A percentile compares a stretch with the other conserved stretches of the same genome.
Conservation (phyloP, 2,113 vertebrate genomes). For the Microcebus tavaratra region DNA sequence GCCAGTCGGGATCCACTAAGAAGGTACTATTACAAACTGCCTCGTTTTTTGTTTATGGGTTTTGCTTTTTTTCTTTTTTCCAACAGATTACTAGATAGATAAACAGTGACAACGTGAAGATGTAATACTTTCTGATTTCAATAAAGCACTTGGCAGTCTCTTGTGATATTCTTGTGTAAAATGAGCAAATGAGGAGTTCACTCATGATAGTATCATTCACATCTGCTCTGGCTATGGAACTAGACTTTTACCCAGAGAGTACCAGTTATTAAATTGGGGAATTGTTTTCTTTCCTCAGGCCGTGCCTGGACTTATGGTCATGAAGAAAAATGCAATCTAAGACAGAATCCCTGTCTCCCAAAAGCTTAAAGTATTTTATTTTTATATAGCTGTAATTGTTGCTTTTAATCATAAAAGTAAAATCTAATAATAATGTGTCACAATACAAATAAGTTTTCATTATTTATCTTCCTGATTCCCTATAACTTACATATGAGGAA, state of each 20-base stretch:
- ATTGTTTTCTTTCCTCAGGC: too few relatives aligned
- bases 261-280: not conserved
- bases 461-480: not conserved
- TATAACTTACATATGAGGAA: not conserved
- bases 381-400: not conserved
- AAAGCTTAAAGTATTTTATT: constrained; percentile 4
- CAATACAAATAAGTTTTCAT: not conserved
- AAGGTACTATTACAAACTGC: not conserved
- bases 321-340: not conserved
- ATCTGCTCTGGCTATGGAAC: not conserved
- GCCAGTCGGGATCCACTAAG: not conserved
- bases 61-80: not conserved
- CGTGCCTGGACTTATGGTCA: not conserved
- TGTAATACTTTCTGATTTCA: not conserved
- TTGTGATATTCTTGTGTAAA: not conserved
- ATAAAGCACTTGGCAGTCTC: not conserved
- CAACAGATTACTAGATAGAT: not conserved
- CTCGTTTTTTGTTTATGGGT: not conserved
- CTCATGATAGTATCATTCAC: too few relatives aligned
- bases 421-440: not conserved
- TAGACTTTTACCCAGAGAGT: not conserved
- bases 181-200: not conserved
- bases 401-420: not conserved
- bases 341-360: not conserved
- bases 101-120: not conserved